Base-by-base conservation (phyloP, 2,888 invertebrate species). In the Aspidiotus destructor region DNA sequence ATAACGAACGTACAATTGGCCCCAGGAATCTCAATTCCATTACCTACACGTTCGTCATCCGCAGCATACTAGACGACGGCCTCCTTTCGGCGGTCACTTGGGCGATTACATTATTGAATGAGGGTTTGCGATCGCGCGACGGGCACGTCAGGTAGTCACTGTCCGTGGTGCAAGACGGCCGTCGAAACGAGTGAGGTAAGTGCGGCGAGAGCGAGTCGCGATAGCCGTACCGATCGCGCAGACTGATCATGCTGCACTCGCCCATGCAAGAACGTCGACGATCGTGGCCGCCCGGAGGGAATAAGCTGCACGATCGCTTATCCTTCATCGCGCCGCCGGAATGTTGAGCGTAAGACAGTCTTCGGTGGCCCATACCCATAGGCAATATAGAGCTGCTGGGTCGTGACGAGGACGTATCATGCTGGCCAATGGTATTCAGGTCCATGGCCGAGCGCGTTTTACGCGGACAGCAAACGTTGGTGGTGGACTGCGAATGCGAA, bases 371-470 rank as follows among this genome's bases (percentile, higher is more conserved):
- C 41, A 70, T 69, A 41, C 71, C 70, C 70, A 73, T 72, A 15
- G 74, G 74, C 69, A 73, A 69, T 71, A 73, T 73, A n/a, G 73
- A 73, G 54, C 72, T 70, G 63, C 73, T 73, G 52, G 70, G 70
- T 44, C 72, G 69, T 8, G 72, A 72, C 1, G 73, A 72, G 2
- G 71, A 70, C 57, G 72, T 69, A 64, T 74, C 74, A 70, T 73
- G 71, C 55, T 72, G 70, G 16, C 86, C 77, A 75, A 90, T 80
- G 41, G 88, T 88, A 74, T 90, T 89, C 13, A 92, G 83, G 76
- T 92, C 91, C 73, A 91, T 85, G 1, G 91, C 92, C 52, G 89
- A 89, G 73, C 90, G 87, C 7, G 87, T 87, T 71, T 89, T 85
- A 11, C 92, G 80, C 0, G 89, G 87, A 0, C 86, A 84, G 73